Base-by-base conservation (phyloP, 1,140 invertebrate genomes). In the Hirudo medicinalis region DNA sequence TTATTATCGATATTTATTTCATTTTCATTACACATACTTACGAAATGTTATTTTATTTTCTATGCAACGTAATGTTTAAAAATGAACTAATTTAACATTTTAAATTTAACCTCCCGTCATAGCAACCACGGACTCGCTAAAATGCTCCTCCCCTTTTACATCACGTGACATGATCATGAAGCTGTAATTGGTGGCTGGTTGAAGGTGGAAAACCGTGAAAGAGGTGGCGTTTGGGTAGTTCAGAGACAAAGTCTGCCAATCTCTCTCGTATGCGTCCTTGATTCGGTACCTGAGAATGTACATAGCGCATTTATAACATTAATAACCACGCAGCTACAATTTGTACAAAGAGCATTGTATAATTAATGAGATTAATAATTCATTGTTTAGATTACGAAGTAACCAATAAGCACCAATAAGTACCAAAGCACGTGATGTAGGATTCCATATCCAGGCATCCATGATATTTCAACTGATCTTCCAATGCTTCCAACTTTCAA, bases 361-460 rank as follows among this genome's bases (percentile, higher is more conserved):
- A 49, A 49, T 17, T 8, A 49, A 49, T 17, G 15, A 49, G 43
- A 49, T 49, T 49, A 49, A 49, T 49, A 49, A 49, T 13, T 6
- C 32, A 49, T 15, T 49, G 11, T 0, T 49, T 15, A 49, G 9
- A 49, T 2, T 13, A 40, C 4, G 11, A 40, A 40, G 43, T 17
- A 17, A 49, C 11, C 13, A 49, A 49, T 17, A n/a, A n/a, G n/a
- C n/a, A n/a, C n/a, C 43, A 17, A 17, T 49, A 11, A 17, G 43
- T 76, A 81, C 80, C 79, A 80, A 70, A 80, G 73, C 68, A 78
- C 57, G 70, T 78, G 80, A 72, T 75, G 75, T 67, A 79, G 79
- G 25, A 93, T 93, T 77, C 91, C 91, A 80, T 96, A 96, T 0
- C 92, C 93, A 9, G 94, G 92, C 76, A 92, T 84, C 94, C 94